Percentiles rank a stretch among this genome's conserved stretches.
Conservation (phyloP, 1,140 invertebrate species). For the Hyles euphorbiae region DNA sequence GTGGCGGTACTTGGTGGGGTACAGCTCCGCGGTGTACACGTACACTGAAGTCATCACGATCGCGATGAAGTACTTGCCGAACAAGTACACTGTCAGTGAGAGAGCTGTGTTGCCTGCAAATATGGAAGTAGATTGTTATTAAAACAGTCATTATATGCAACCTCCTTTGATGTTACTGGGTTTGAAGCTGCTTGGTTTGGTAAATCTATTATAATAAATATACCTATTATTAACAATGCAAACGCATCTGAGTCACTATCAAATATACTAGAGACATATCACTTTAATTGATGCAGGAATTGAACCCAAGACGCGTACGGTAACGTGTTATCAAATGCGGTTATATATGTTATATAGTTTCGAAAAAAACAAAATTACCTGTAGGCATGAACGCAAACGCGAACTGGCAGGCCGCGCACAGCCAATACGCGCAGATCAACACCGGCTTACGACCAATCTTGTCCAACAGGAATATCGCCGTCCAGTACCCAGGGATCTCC, state of each 20-base stretch:
- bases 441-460: constrained; percentile 53
- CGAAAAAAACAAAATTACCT: constrained; percentile 25
- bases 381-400: constrained; percentile 49
- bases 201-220: no score
- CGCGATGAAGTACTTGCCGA: constrained; percentile 84
- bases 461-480: constrained; percentile 63
- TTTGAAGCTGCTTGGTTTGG: no score
- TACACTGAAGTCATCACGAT: constrained; percentile 81
- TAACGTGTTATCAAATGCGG: not conserved
- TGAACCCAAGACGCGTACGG: no score
- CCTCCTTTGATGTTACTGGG: no score
- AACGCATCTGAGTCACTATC: no score
- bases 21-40: constrained; percentile 83
- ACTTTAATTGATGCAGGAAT: no score
- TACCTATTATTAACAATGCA: no score
- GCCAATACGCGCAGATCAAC: constrained; percentile 49
- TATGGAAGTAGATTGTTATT: not conserved
- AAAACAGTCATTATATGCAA: not conserved
- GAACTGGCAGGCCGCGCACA: constrained; percentile 60
- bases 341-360: not conserved
- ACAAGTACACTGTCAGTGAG: constrained; percentile 77
- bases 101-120: constrained; percentile 32
- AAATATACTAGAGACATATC: no score
- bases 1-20: constrained; percentile 81
- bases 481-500: constrained; percentile 84